Conservation (phyloP, 2,113 vertebrate genomes). For the Empidonax alnorum region DNA sequence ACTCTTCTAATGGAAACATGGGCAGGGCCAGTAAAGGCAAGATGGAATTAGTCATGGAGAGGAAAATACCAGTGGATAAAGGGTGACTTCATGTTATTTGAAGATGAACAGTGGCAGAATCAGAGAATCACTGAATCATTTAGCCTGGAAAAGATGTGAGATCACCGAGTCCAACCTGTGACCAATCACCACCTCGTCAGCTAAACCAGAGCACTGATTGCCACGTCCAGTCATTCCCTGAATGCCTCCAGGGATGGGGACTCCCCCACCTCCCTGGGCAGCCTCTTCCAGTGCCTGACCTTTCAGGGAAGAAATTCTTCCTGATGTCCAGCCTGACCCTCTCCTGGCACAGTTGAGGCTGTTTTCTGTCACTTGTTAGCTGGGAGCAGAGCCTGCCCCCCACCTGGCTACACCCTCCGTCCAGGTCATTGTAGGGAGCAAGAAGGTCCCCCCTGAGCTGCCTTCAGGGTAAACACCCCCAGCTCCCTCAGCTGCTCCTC, state of each 20-base stretch:
- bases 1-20: neutral
- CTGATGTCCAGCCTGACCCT: neutral
- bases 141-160: neutral
- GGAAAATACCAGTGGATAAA: neutral
- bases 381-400: neutral
- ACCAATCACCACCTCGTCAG: neutral
- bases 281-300: neutral
- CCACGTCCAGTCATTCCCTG: neutral
- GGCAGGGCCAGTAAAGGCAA: neutral
- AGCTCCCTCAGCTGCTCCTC: neutral
- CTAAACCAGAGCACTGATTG: neutral
- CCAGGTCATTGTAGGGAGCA: neutral
- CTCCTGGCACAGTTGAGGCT: neutral
- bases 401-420: neutral
- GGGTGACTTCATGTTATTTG: neutral
- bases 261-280: neutral
- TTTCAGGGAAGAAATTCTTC: neutral
- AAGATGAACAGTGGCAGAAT: neutral
- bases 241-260: neutral
- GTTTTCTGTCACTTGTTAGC: neutral
- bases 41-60: neutral
- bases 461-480: neutral
- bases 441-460: neutral
- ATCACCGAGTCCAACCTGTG: accelerated
- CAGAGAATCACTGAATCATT: neutral